phyloP scores from a whole-genome alignment of 2,888 invertebrate genomes.

The Calephelis perditalis region DNA sequence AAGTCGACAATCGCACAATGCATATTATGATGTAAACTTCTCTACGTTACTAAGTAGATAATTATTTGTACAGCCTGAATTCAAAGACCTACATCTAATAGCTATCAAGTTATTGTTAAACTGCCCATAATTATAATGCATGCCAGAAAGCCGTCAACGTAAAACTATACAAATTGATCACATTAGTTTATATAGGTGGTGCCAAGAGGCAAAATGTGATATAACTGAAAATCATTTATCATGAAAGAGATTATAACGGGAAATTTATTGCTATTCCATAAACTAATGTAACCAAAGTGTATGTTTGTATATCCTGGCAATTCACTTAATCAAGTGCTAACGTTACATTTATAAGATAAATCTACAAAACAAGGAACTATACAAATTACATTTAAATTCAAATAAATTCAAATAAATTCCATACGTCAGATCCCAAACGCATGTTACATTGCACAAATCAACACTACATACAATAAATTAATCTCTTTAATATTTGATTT shows the following conservation, averaged over 20 bases:
- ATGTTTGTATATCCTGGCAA: conserved; percentile 35
- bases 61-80: conserved; percentile 12
- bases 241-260: conserved; percentile 38
- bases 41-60: conserved; percentile 63
- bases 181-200: conserved; percentile 7
- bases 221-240: conserved; percentile 47
- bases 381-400: conserved; percentile 64
- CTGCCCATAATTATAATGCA: conserved; percentile 16
- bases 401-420: conserved; percentile 64
- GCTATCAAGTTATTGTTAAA: conserved; percentile 26
- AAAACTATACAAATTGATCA: conserved; percentile 11
- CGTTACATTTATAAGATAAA: conserved; percentile 44
- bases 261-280: conserved; percentile 54
- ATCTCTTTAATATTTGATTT: conserved; percentile 64
- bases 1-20: conserved; percentile 63
- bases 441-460: conserved; percentile 68
- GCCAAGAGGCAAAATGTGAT: conserved; percentile 14
- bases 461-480: conserved; percentile 72
- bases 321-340: conserved; percentile 19
- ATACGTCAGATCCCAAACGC: conserved; percentile 75
- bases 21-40: conserved; percentile 69
- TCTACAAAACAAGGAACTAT: conserved; percentile 75
- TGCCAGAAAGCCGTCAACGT: conserved; percentile 7
- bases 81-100: conserved; percentile 11
- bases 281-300: conserved; percentile 71